Percentiles rank a stretch among this genome's conserved stretches.
These are phyloP conservation scores for Lacanobia oleracea DNA, from an alignment of 2,888 invertebrate species.

Conservation along the genomic window DNA sequence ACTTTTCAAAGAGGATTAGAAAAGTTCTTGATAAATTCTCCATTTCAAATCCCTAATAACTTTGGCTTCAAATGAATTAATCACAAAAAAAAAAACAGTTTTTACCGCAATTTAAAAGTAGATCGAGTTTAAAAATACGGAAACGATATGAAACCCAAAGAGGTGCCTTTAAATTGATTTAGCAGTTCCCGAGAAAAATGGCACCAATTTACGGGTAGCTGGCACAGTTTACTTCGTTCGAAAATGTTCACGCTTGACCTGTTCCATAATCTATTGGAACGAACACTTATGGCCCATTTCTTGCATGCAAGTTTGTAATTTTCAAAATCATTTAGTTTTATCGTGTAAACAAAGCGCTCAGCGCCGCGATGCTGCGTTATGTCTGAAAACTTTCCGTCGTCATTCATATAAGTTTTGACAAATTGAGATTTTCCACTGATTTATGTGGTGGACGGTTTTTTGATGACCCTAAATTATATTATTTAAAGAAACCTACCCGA, in stretches of 20 bases:
- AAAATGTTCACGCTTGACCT: slow-evolving; percentile 36
- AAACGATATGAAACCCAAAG: not conserved
- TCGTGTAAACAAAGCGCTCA: not conserved
- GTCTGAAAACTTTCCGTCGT: not conserved
- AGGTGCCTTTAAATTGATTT: slow-evolving; percentile 45
- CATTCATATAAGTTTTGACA: slow-evolving; percentile 9
- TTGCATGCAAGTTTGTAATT: slow-evolving; percentile 3
- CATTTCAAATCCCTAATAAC: not conserved
- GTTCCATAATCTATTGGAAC: slow-evolving; percentile 22
- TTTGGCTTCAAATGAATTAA: not conserved
- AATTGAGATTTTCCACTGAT: not conserved
- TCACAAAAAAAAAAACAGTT: not conserved
- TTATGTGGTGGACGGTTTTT: not conserved
- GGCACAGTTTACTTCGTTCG: slow-evolving; percentile 15
- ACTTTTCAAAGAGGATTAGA: not conserved
- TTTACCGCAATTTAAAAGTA: not conserved
- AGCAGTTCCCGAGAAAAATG: slow-evolving; percentile 36
- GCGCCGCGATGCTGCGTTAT: not conserved
- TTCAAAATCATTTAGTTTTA: slow-evolving; percentile 2
- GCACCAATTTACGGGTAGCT: slow-evolving; percentile 19
- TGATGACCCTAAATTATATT: too few species aligned
- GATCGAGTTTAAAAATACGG: not conserved
- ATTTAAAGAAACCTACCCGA: too few species aligned
- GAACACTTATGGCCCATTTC: slow-evolving; percentile 15
- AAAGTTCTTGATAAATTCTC: not conserved